Base-by-base conservation (phyloP, 2,888 invertebrate species). In the Ashinkailepas kermadecensis region DNA sequence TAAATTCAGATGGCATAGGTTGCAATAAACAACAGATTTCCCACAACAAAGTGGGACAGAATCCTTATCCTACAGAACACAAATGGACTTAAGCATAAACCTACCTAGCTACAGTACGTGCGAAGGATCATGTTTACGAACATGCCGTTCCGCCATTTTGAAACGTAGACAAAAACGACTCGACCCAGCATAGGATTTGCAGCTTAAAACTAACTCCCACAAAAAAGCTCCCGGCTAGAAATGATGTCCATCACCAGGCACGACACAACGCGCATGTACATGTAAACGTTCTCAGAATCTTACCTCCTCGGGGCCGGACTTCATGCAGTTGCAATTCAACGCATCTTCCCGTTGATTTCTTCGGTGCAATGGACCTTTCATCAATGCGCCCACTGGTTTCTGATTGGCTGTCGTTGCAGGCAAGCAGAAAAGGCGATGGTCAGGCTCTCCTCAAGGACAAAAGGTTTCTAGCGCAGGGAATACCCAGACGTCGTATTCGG, bases 61-160 rank as follows among this genome's bases (percentile, higher is more conserved):
- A 39, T 39, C 39, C 4, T 39, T 4, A 39, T 39, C 39, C 39
- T 39, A 39, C 39, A 59, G 59, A 7, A 1, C 7, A 13, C 59
- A 11, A 59, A 59, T 59, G 15, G 15, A 59, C 59, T 59, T 59
- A 59, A 13, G 7, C 1, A 15, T 7, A 59, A 59, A 59, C 59
- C 59, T 59, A 13, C 59, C 15, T 1, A 59, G 15, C 11, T 59
- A 11, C 12, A 13, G 1, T 15, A 13, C 59, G 59, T 15, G 59
- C 11, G 59, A 15, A n/a, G n/a, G 23, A 23, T 56, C 39, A 70
- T 74, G 74, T 56, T 74, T 74, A 54, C 15, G 74, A 56, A 12
- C 74, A 74, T 74, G 74, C 74, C 74, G 74, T 74, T 74, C 74
- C 74, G 74, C 74, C 74, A 74, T 74, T 74, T 74, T 74, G 74